These are phyloP conservation scores for Cryptocheilus praepositus DNA, from an alignment of 2,888 invertebrate species.

Conservation along the genomic window DNA sequence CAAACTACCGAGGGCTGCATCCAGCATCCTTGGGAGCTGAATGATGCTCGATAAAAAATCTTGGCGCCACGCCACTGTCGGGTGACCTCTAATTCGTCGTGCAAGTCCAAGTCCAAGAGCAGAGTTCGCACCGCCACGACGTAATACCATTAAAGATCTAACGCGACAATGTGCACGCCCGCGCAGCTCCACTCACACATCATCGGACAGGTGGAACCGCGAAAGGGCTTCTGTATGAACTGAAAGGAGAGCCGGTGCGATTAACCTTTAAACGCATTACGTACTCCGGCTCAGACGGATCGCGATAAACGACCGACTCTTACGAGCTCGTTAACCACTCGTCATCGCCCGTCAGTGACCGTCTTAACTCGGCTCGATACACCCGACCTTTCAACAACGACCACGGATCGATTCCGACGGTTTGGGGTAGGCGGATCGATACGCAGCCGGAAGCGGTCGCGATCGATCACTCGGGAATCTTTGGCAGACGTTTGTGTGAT, in stretches of 20 bases:
- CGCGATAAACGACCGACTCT: slow-evolving; percentile 16
- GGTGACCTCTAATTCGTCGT: background rate
- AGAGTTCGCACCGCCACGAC: slow-evolving; percentile 15
- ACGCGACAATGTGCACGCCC: background rate
- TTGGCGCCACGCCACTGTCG: background rate
- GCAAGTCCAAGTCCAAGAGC: slow-evolving; percentile 33
- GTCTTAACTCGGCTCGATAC: too few relatives aligned
- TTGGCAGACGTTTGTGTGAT: too few relatives aligned
- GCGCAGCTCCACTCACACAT: background rate
- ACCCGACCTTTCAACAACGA: too few relatives aligned
- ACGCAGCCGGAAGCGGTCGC: too few relatives aligned
- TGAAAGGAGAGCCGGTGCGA: slow-evolving; percentile 23
- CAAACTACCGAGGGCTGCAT: background rate
- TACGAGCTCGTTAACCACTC: slow-evolving; percentile 1
- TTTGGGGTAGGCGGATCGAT: too few relatives aligned
- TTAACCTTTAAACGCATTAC: slow-evolving; percentile 43
- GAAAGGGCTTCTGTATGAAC: slow-evolving; percentile 4
- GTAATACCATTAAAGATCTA: slow-evolving; percentile 30
- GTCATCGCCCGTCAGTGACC: too few relatives aligned
- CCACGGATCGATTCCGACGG: too few relatives aligned
- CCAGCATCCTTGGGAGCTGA: background rate
- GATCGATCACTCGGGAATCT: too few relatives aligned
- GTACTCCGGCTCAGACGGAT: slow-evolving; percentile 29
- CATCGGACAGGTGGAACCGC: slow-evolving; percentile 6
- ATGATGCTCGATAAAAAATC: background rate